Base-by-base conservation (phyloP, 1,140 invertebrate species). In the Magallana angulata region DNA sequence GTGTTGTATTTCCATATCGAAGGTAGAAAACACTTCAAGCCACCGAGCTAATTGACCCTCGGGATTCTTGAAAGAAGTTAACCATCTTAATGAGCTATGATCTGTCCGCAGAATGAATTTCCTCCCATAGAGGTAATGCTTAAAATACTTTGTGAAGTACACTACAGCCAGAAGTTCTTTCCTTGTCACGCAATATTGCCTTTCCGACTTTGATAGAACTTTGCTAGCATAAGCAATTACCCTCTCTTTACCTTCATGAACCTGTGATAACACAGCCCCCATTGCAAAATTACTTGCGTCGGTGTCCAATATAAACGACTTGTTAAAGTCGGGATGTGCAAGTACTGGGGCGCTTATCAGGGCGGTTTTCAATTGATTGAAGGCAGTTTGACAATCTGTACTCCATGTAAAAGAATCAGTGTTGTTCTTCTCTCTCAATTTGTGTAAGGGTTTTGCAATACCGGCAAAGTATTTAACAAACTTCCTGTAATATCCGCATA, bases 201-300 rank as follows among this genome's bases (percentile, higher is more conserved):
- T 59, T 83, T 87, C 86, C 12, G 58, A 18, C 62, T 87, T 87
- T 11, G 60, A 24, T 14, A 87, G 58, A n/a, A 7, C 36, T n/a
- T 57, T 87, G 56, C 86, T 58, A 24, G 59, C 87, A 86, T 89
- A 87, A 24, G 81, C 80, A 14, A 82, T 56, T 7, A 82, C 56
- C 24, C 59, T 84, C 36, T 87, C 82, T 58, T 87, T 18, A 18
- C 71, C 81, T 84, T 90, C 88, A 68, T 89, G 59, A 24, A 62
- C 59, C 86, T 93, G 92, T 9, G 82, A 86, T 57, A 94, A 87
- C 1, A 91, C 92, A 6, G 89, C 90, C 18, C 92, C 93, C 14
- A 93, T 76, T 14, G 60, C 60, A 64, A 18, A 16, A 16, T 18
- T 18, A 64, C 68, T 80, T 8, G 86, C 80, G 82, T 89, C 85